Conservation (phyloP, 23 tunicate species). For the Ciona savignyi region DNA sequence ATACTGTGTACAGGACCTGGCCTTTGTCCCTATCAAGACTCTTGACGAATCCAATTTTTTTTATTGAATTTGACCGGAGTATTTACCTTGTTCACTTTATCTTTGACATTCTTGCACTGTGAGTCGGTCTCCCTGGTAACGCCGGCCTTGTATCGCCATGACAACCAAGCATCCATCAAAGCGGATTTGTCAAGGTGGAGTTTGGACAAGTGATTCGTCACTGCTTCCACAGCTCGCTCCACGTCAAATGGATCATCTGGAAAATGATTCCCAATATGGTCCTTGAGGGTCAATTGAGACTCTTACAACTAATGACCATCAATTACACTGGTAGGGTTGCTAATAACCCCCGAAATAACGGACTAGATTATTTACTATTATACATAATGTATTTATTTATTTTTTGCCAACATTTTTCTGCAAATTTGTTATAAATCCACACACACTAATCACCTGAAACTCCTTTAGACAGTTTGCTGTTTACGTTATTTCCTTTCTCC, state of each 20-base stretch:
- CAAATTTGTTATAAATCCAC: too few species aligned
- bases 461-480: conserved; percentile 32
- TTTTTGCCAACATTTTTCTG: too few species aligned
- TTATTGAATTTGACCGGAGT: not conserved
- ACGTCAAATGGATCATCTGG: conserved; percentile 42
- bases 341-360: too few species aligned
- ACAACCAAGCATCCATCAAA: conserved; percentile 59
- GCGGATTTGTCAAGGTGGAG: conserved; percentile 44
- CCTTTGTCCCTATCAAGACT: too few species aligned
- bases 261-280: too few species aligned
- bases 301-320: too few species aligned
- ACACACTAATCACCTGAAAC: conserved; percentile 31
- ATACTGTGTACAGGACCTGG: too few species aligned
- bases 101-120: conserved; percentile 48
- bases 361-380: too few species aligned
- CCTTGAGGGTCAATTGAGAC: too few species aligned
- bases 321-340: too few species aligned
- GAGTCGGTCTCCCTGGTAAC: conserved; percentile 51
- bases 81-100: conserved; percentile 41
- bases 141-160: conserved; percentile 68
- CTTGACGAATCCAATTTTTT: too few species aligned
- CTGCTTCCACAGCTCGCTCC: conserved; percentile 16
- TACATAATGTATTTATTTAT: too few species aligned
- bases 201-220: conserved; percentile 10
- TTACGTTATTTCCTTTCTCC: conserved; percentile 32